Percentiles rank a stretch among this genome's conserved stretches.
phyloP scores from a whole-genome alignment of 2,113 vertebrate genomes.

The Semnopithecus entellus region DNA sequence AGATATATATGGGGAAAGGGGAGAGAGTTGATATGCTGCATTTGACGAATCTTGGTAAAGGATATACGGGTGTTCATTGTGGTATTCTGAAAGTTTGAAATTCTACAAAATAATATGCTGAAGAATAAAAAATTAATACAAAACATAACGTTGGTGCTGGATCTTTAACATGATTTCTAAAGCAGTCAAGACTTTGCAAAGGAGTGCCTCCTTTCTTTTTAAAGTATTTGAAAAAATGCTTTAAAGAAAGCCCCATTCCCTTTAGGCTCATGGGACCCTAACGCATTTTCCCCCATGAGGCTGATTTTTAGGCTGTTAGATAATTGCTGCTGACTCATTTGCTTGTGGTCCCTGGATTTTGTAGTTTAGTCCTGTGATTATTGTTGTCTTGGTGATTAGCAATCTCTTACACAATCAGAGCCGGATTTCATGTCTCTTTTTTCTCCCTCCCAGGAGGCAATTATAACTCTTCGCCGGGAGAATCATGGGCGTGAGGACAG shows the following conservation, averaged over 20 bases:
- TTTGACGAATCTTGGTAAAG: background rate
- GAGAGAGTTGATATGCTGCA: background rate
- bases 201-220: background rate
- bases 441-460: slow-evolving; percentile 24
- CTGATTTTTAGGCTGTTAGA: slow-evolving; percentile 47
- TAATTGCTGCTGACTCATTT: slow-evolving; percentile 55
- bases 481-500: background rate
- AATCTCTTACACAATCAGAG: background rate
- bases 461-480: slow-evolving; percentile 16
- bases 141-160: background rate
- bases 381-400: slow-evolving; percentile 57
- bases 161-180: slow-evolving; percentile 34
- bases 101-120: background rate
- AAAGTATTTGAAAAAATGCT: slow-evolving; percentile 28
- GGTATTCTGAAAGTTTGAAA: slow-evolving; percentile 1
- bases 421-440: slow-evolving; percentile 47
- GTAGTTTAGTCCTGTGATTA: slow-evolving; percentile 46
- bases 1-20: background rate
- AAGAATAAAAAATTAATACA: slow-evolving; percentile 7
- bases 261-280: slow-evolving; percentile 23
- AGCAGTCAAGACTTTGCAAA: background rate
- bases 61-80: background rate
- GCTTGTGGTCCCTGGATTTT: slow-evolving; percentile 28
- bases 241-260: slow-evolving; percentile 38
- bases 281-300: background rate